These are phyloP conservation scores for Homalodisca vitripennis DNA, from an alignment of 1,140 invertebrate species.

Conservation along the genomic window DNA sequence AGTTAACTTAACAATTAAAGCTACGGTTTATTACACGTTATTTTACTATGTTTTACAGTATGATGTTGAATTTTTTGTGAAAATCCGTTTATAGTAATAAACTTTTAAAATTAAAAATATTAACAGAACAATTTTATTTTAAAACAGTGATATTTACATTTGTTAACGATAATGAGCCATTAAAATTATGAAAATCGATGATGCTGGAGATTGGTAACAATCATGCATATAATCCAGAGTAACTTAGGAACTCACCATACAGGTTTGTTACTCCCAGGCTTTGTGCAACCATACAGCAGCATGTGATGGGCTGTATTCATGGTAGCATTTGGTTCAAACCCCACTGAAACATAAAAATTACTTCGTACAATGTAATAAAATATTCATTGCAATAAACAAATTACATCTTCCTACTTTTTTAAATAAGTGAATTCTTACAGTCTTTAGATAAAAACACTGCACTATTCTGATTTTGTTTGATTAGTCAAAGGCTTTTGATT, in stretches of 20 bases:
- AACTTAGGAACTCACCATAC: constrained; percentile 65
- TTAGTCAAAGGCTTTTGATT: no score
- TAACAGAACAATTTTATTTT: neutral
- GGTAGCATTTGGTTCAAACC: constrained; percentile 90
- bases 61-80: no score
- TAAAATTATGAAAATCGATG: neutral
- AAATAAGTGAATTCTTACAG: no score
- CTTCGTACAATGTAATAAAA: no score
- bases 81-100: no score
- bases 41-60: no score
- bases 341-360: constrained; percentile 61
- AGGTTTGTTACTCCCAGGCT: constrained; percentile 72
- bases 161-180: neutral
- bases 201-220: neutral
- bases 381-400: no score
- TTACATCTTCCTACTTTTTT: neutral
- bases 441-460: no score
- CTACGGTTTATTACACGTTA: no score
- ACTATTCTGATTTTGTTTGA: no score
- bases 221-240: neutral
- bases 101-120: neutral
- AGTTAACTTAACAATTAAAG: no score
- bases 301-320: constrained; percentile 94
- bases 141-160: neutral
- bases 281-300: constrained; percentile 88